A percentile compares a stretch with the other conserved stretches of the same genome.
Conservation (phyloP, 2,797 vertebrate species). For the Parauchenoglanis ngamensis region DNA sequence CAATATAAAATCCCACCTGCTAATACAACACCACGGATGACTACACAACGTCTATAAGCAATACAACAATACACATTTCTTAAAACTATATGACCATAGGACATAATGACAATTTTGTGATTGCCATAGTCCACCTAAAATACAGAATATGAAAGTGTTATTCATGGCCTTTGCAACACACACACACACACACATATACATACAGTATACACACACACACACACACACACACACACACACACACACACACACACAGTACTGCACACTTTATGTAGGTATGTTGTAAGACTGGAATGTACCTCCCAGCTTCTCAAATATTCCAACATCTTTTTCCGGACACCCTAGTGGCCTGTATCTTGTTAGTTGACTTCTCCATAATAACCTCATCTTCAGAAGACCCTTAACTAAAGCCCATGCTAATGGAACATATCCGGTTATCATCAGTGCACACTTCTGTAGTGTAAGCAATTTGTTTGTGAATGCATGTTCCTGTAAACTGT, state of each 20-base stretch:
- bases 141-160: too few species aligned
- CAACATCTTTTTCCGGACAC: conserved; percentile 20
- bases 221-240: not conserved
- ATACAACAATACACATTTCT: too few species aligned
- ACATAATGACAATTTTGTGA: too few species aligned
- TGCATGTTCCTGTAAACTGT: conserved; percentile 15
- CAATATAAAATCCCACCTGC: too few species aligned
- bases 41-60: too few species aligned
- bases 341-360: conserved; percentile 36
- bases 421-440: conserved; percentile 24
- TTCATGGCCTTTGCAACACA: conserved; percentile 10
- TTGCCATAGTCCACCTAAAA: too few species aligned
- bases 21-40: too few species aligned
- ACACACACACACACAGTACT: not conserved
- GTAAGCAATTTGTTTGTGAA: conserved; percentile 20
- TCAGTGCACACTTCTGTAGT: not conserved
- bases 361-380: conserved; percentile 34
- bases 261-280: conserved; percentile 6
- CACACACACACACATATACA: not conserved
- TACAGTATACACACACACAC: too few species aligned
- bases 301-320: conserved; percentile 6
- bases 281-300: conserved; percentile 19
- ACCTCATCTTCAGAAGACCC: conserved; percentile 25
- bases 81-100: too few species aligned
- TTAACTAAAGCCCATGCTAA: conserved; percentile 34